A percentile compares a stretch with the other conserved stretches of the same genome.
phyloP scores from a whole-genome alignment of 2,888 invertebrate genomes.

The Platycheirus rosarum region DNA sequence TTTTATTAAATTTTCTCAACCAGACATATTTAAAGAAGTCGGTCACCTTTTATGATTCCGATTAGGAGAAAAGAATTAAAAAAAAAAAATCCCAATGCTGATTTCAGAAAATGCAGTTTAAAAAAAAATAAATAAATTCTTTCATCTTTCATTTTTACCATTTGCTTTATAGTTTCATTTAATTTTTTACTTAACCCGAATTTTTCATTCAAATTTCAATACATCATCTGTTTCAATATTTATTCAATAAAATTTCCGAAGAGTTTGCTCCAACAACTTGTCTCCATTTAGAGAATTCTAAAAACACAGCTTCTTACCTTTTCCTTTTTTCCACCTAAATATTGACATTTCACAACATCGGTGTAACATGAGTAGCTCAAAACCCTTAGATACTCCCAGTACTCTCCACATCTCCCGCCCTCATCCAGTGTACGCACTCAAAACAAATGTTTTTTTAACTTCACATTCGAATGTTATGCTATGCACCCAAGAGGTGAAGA shows the following conservation, averaged over 20 bases:
- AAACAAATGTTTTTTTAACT: conserved; percentile 35
- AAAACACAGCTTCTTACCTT: not conserved
- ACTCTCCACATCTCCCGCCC: conserved; percentile 4
- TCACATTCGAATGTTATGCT: conserved; percentile 16
- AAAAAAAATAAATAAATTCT: no score
- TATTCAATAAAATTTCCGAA: not conserved
- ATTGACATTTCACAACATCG: conserved; percentile 32
- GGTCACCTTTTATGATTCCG: no score
- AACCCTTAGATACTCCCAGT: conserved; percentile 32
- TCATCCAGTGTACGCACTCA: conserved; percentile 29
- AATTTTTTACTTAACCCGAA: no score
- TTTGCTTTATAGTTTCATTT: no score
- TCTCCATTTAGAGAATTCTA: not conserved
- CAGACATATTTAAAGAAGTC: no score
- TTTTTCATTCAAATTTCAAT: not conserved
- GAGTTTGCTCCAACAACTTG: not conserved
- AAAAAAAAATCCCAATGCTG: no score
- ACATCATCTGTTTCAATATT: conserved; percentile 10
- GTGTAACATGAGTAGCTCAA: conserved; percentile 7
- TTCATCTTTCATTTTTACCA: no score
- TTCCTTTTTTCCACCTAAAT: conserved; percentile 18
- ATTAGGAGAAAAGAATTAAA: no score
- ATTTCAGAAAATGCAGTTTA: no score
- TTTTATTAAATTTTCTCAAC: no score
- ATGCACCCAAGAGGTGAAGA: conserved; percentile 66